These are phyloP conservation scores for Phasia obesa DNA, from an alignment of 2,888 invertebrate species.

Conservation along the genomic window DNA sequence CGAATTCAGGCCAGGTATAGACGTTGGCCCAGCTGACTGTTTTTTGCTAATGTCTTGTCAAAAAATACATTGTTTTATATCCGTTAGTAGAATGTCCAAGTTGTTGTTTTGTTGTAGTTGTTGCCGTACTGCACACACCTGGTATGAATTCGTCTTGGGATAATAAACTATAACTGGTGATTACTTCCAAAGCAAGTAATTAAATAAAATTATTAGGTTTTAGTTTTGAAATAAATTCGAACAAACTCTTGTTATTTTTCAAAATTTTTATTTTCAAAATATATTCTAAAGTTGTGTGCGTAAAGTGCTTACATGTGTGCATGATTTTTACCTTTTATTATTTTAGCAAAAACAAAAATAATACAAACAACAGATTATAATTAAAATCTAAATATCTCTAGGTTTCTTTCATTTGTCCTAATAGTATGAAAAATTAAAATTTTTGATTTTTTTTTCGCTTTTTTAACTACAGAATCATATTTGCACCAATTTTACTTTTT, in stretches of 20 bases:
- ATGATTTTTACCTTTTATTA: constrained; percentile 35
- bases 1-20: no score
- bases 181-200: no score
- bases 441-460: constrained; percentile 56
- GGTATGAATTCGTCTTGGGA: no score
- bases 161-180: no score
- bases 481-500: constrained; percentile 64
- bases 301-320: constrained; percentile 66
- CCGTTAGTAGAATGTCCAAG: no score
- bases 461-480: constrained; percentile 51
- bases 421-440: constrained; percentile 53
- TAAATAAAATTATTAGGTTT: no score
- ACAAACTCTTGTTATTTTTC: constrained; percentile 25
- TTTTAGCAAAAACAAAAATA: constrained; percentile 58
- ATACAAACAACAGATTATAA: constrained; percentile 59
- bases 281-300: constrained; percentile 68
- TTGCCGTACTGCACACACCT: no score
- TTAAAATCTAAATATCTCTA: constrained; percentile 45
- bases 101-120: no score
- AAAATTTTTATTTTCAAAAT: constrained; percentile 66
- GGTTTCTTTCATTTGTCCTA: constrained; percentile 30
- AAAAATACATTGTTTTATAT: no score
- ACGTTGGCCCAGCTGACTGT: no score
- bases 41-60: no score
- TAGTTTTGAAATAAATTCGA: constrained; percentile 23